Evolutionary conservation across 2,888 invertebrate species (phyloP), one percentile per base, ranked within the genome.

Genomic region (Chrysodeixis includens): DNA sequence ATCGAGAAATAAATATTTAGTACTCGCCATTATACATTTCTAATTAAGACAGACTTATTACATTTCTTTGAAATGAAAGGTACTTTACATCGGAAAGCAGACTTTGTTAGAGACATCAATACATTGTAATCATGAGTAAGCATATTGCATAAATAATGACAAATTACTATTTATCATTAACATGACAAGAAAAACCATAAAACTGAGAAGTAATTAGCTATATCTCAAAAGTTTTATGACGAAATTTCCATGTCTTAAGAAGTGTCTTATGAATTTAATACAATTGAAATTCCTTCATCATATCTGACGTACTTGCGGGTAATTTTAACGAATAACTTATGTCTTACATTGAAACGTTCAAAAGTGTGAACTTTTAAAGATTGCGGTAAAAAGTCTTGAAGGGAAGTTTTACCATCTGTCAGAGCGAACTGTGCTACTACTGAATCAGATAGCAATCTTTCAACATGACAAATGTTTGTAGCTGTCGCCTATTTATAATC

Each of bases 401-500:
- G 75, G 30, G 66, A 75, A 75, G 67, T 78, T 83, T 75, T 26
- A 0, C 0, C 20, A 55, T 54, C 22, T 60, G n/a, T 9, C n/a
- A 35, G 49, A 54, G 46, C 10, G 30, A 69, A 76, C 76, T 73
- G 66, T 68, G 62, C 32, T 55, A 87, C 88, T 88, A 89, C 87
- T 88, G 90, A 90, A 90, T 90, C 88, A 89, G 86, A 90, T 89
- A 87, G 88, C 87, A 88, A 93, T 93, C 90, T 89, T 89, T 92
- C 88, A 90, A 89, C 89, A 90, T 89, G 90, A 92, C 90, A 89
- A 90, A 92, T 90, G 85, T 86, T 85, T 74, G 76, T 76, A 73
- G 72, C 83, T 71, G 81, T 81, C 82, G 85, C 82, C 89, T 91
- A 91, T 92, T 92, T 90, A 91, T 89, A 80, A 88, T 83, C 80